Evolutionary conservation across 2,797 vertebrate genomes (phyloP), one percentile per base, ranked within the genome.

Genomic region (Anabas testudineus): DNA sequence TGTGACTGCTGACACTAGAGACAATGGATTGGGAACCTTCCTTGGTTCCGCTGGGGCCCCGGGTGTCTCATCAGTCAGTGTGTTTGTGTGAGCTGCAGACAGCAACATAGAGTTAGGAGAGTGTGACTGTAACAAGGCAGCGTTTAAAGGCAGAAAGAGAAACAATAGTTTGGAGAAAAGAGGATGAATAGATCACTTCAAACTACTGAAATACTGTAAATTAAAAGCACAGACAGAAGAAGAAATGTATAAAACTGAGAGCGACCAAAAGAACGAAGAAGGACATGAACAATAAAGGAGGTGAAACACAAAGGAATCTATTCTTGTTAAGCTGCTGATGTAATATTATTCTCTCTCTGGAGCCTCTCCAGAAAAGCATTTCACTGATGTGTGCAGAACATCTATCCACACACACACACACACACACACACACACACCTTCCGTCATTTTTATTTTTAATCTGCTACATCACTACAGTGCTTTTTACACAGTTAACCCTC

Each of bases 1-100:
- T 74, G 71, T 77, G 83, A 83, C 67, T 47, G 18, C 53, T 84
- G 49, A 81, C 76, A 75, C 57, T 0, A 0, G 55, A 82, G 75
- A 84, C 73, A 73, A 82, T 76, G 78, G 79, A 72, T 76, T 53
- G 45, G 59, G 56, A 46, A 67, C 52, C 14, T 46, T 67, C 54
- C 28, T 42, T 21, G 81, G 65, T 62, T 76, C 57, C 32, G 34
- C 32, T 62, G 16, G 43, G 45, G 61, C 28, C 56, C n/a, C 26
- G 30, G 30, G 67, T 43, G 65, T 58, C 54, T 65, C 69, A 67
- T 84, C 28, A 5, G 21, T 76, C 70, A 32, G 7, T 39, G n/a
- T 63, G 47, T 69, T 55, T 45, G 54, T 63, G 66, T 62, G 57
- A 47, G 32, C 21, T 1, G 1, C 16, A 51, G 42, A 22, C 65